A percentile compares a stretch with the other conserved stretches of the same genome.
These are phyloP conservation scores for Hyposmocoma kahamanoa DNA, from an alignment of 1,140 invertebrate species.

Conservation along the genomic window DNA sequence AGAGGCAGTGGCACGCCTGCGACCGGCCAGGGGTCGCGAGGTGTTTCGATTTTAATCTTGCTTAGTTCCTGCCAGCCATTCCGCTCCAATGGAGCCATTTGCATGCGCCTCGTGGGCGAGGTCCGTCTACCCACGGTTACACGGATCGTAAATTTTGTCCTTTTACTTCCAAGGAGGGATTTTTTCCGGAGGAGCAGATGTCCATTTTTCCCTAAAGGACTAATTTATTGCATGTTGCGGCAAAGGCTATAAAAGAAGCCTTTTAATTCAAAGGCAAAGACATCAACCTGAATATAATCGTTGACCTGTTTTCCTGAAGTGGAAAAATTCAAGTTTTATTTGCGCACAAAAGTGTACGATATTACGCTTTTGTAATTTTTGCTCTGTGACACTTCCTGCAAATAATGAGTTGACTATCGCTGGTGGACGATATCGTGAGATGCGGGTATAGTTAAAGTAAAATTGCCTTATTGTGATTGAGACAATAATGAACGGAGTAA, in stretches of 20 bases:
- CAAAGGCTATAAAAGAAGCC: slow-evolving; percentile 47
- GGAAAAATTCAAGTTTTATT: slow-evolving; percentile 16
- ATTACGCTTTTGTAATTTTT: background rate
- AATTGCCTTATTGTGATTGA: slow-evolving; percentile 34
- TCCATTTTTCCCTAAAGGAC: slow-evolving; percentile 57
- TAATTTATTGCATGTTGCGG: slow-evolving; percentile 58
- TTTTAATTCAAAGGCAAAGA: slow-evolving; percentile 44
- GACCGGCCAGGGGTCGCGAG: slow-evolving; percentile 25
- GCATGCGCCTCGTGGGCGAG: slow-evolving; percentile 59
- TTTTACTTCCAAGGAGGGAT: slow-evolving; percentile 59
- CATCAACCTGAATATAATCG: slow-evolving; percentile 31
- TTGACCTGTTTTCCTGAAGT: slow-evolving; percentile 30
- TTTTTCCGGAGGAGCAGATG: slow-evolving; percentile 59
- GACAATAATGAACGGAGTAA: slow-evolving; percentile 44
- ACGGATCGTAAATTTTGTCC: slow-evolving; percentile 66
- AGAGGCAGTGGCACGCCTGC: background rate
- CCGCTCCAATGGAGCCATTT: slow-evolving; percentile 59
- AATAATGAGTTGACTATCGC: background rate
- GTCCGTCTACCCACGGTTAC: slow-evolving; percentile 60
- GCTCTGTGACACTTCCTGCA: slow-evolving; percentile 1
- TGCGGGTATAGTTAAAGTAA: slow-evolving; percentile 9
- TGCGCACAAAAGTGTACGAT: background rate
- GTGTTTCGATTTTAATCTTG: slow-evolving; percentile 52
- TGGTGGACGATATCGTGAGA: background rate
- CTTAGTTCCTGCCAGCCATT: slow-evolving; percentile 33